Percentiles rank a stretch among this genome's conserved stretches.
phyloP scores from a whole-genome alignment of 1,140 invertebrate species.

The Pteromalus puparum region DNA sequence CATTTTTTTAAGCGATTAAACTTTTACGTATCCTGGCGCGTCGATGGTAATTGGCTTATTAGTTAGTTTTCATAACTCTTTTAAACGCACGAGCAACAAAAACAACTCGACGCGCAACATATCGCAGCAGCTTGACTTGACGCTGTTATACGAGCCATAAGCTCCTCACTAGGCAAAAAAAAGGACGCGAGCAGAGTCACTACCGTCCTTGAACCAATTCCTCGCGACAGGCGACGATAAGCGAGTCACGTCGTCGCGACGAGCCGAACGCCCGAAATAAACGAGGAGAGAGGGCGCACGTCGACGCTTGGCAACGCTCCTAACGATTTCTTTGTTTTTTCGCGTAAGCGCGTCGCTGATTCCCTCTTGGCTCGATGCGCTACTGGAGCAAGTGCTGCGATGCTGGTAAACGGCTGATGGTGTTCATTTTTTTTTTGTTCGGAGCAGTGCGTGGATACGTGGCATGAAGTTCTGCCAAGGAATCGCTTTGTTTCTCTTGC shows the following conservation, averaged over 20 bases:
- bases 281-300: no score
- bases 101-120: no score
- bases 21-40: no score
- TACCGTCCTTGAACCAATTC: slow-evolving; percentile 50
- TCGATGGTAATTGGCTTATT: no score
- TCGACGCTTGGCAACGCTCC: slow-evolving; percentile 19
- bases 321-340: slow-evolving; percentile 42
- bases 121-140: background rate
- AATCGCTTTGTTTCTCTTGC: background rate
- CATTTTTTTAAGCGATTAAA: background rate
- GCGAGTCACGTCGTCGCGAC: slow-evolving; percentile 10
- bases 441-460: background rate
- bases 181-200: slow-evolving; percentile 30
- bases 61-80: no score
- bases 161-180: background rate
- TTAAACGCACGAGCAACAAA: no score
- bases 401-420: background rate
- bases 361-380: background rate
- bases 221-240: slow-evolving; percentile 30
- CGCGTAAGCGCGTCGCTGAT: background rate
- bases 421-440: background rate
- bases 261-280: background rate
- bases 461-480: background rate
- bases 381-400: background rate
- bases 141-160: background rate